phyloP scores from a whole-genome alignment of 2,888 invertebrate species.

The Mesorhabditis spiculigera region DNA sequence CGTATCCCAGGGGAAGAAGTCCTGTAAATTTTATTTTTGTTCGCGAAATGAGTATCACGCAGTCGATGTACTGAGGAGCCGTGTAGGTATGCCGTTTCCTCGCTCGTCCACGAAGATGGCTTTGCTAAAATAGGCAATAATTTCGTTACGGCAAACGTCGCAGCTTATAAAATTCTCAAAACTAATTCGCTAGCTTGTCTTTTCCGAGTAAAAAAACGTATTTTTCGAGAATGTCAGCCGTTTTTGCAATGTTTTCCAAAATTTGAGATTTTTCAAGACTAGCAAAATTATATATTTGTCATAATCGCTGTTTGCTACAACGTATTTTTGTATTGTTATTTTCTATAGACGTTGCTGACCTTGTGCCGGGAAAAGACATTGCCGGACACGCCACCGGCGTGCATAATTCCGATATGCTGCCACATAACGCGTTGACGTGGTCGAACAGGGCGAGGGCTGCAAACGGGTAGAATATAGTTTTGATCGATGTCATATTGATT shows the following conservation, averaged over 20 bases:
- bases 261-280: too few species aligned
- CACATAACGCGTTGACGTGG: slow-evolving; percentile 96
- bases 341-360: slow-evolving; percentile 10
- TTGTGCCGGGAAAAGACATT: slow-evolving; percentile 84
- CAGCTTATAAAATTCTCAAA: too few species aligned
- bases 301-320: too few species aligned
- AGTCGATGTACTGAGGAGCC: slow-evolving; percentile 54
- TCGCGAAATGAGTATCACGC: slow-evolving; percentile 53
- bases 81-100: slow-evolving; percentile 49
- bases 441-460: slow-evolving; percentile 73
- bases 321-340: too few species aligned
- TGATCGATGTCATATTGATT: not conserved
- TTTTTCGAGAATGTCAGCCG: too few species aligned
- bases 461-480: slow-evolving; percentile 16
- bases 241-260: too few species aligned
- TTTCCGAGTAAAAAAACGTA: too few species aligned
- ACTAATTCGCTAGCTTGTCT: too few species aligned
- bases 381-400: slow-evolving; percentile 89
- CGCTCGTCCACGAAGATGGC: slow-evolving; percentile 50
- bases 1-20: slow-evolving; percentile 54
- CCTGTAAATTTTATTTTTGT: slow-evolving; percentile 41
- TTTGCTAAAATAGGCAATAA: slow-evolving; percentile 31
- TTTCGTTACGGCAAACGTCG: too few species aligned
- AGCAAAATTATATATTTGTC: too few species aligned
- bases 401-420: slow-evolving; percentile 97